These are phyloP conservation scores for Tetramorium parvispinum DNA, from an alignment of 1,140 invertebrate species.

Conservation along the genomic window DNA sequence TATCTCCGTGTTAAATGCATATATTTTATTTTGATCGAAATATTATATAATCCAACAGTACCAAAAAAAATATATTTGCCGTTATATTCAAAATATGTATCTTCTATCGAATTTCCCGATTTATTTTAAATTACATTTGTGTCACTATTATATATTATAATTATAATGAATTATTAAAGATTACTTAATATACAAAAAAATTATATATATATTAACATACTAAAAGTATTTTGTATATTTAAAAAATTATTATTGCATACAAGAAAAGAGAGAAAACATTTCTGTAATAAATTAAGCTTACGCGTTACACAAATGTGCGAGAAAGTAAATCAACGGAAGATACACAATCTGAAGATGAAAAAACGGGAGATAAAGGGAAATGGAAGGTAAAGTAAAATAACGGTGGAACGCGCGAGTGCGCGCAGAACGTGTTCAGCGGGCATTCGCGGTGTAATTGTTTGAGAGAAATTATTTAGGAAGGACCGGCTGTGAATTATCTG, in stretches of 20 bases:
- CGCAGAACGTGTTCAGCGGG: neutral
- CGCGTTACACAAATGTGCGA: neutral
- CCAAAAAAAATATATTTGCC: neutral
- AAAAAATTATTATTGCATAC: neutral
- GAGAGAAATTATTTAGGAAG: constrained; percentile 25
- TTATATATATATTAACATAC: too few species aligned
- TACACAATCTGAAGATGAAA: constrained; percentile 2
- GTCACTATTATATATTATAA: constrained; percentile 2
- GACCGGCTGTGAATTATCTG: neutral
- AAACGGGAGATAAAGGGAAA: neutral
- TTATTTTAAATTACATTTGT: neutral
- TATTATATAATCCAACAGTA: neutral
- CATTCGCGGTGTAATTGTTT: neutral
- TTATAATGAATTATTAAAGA: neutral
- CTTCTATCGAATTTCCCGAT: neutral
- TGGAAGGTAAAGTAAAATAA: neutral
- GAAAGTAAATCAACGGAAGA: constrained; percentile 3
- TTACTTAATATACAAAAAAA: constrained; percentile 2
- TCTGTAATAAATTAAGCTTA: neutral
- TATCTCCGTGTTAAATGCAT: neutral
- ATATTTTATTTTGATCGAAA: neutral
- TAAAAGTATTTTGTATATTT: neutral
- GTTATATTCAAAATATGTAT: neutral
- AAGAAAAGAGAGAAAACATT: neutral
- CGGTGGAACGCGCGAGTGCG: too few species aligned